These are phyloP conservation scores for Eremobia ochroleuca DNA, from an alignment of 2,888 invertebrate genomes.

Conservation along the genomic window DNA sequence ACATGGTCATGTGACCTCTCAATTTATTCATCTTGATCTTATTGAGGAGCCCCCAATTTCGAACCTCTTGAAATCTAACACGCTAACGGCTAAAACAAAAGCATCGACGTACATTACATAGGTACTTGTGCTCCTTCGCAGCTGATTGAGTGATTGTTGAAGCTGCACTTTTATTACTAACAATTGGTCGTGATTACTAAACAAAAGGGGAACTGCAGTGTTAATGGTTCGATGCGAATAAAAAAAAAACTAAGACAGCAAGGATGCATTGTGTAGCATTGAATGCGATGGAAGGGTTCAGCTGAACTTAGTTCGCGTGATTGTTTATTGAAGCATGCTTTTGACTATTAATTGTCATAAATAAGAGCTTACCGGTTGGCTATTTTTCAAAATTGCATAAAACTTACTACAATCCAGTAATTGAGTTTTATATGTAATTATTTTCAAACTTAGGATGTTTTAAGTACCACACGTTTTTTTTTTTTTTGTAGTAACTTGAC, in stretches of 20 bases:
- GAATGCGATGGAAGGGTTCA: slow-evolving; percentile 31
- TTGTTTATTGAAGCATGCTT: slow-evolving; percentile 27
- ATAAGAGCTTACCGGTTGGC: background rate
- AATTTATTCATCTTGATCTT: slow-evolving; percentile 36
- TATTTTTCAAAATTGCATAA: background rate
- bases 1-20: slow-evolving; percentile 38
- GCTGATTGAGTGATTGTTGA: slow-evolving; percentile 80
- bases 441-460: background rate
- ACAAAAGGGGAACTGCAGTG: slow-evolving; percentile 70
- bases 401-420: background rate
- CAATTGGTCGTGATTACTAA: slow-evolving; percentile 84
- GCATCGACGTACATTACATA: slow-evolving; percentile 52
- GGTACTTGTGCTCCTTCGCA: slow-evolving; percentile 61
- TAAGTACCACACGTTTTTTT: too few relatives aligned
- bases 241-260: slow-evolving; percentile 55
- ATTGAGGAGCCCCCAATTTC: slow-evolving; percentile 54
- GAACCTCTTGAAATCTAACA: slow-evolving; percentile 68
- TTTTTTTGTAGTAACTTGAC: background rate
- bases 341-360: background rate
- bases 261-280: slow-evolving; percentile 38
- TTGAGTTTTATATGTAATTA: background rate
- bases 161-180: slow-evolving; percentile 81
- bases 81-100: slow-evolving; percentile 71
- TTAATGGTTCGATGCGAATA: slow-evolving; percentile 67
- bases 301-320: background rate